phyloP scores from a whole-genome alignment of 2,888 invertebrate species.

The Caenorhabditis auriculariae region DNA sequence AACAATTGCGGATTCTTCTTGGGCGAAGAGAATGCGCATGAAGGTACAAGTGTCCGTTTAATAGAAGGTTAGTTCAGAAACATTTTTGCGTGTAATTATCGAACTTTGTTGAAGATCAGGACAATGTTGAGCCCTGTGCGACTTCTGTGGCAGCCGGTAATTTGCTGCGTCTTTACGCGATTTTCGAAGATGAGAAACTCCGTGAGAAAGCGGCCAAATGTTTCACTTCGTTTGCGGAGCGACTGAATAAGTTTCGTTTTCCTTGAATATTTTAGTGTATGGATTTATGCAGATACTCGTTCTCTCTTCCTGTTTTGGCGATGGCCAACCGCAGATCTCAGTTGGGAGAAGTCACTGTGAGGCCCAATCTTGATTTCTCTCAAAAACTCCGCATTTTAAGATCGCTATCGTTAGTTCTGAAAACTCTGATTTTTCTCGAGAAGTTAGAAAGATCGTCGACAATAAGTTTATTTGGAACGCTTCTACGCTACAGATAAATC shows the following conservation, averaged over 20 bases:
- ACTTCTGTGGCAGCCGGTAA: slow-evolving; percentile 86
- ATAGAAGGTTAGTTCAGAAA: slow-evolving; percentile 20
- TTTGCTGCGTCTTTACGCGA: slow-evolving; percentile 70
- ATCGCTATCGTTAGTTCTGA: no score
- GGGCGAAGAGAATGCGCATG: slow-evolving; percentile 8
- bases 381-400: no score
- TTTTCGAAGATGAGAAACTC: slow-evolving; percentile 72
- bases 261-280: neutral
- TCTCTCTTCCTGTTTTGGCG: slow-evolving; percentile 18
- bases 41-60: slow-evolving; percentile 12
- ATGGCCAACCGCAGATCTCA: slow-evolving; percentile 16
- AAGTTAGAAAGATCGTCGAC: no score
- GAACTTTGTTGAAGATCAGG: slow-evolving; percentile 75
- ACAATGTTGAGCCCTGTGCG: slow-evolving; percentile 89
- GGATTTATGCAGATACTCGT: slow-evolving; percentile 8
- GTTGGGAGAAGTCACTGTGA: no score
- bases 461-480: no score
- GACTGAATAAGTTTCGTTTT: slow-evolving; percentile 68
- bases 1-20: slow-evolving; percentile 25
- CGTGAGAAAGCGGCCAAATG: slow-evolving; percentile 60
- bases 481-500: no score
- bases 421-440: no score
- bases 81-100: neutral
- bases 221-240: slow-evolving; percentile 69
- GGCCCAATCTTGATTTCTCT: no score